phyloP scores from a whole-genome alignment of 2,113 vertebrate genomes.

The Megaceryle maxima region DNA sequence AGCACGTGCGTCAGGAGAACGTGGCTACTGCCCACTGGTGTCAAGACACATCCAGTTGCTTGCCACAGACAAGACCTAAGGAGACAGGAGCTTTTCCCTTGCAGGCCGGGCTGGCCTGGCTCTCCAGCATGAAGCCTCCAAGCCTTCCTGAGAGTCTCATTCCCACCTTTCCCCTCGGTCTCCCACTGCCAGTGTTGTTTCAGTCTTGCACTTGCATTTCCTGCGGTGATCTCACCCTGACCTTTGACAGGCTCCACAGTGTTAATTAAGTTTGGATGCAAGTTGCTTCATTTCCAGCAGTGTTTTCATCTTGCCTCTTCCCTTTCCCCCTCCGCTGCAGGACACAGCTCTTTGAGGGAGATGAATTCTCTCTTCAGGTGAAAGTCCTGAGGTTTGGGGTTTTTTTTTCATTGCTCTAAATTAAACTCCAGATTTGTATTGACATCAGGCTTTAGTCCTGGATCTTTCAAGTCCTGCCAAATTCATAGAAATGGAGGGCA shows the following conservation, averaged over 20 bases:
- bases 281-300: not conserved
- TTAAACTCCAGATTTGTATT: conserved; percentile 23
- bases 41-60: fast-evolving
- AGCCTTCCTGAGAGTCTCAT: not conserved
- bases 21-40: fast-evolving
- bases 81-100: not conserved
- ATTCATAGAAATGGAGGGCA: not conserved
- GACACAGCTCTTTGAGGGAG: not conserved
- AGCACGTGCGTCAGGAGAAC: fast-evolving
- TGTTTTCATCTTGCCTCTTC: not conserved
- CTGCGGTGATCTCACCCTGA: not conserved
- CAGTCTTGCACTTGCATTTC: not conserved
- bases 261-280: not conserved
- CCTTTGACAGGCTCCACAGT: not conserved
- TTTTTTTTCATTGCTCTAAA: not conserved
- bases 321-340: not conserved
- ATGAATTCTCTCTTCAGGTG: not conserved
- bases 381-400: not conserved
- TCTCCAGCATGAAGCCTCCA: fast-evolving
- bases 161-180: not conserved
- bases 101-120: too few relatives aligned
- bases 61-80: not conserved
- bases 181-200: fast-evolving
- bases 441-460: conserved; percentile 16
- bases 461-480: conserved; percentile 19